Base-by-base conservation (phyloP, 2,888 invertebrate genomes). In the Drosophila antonietae region DNA sequence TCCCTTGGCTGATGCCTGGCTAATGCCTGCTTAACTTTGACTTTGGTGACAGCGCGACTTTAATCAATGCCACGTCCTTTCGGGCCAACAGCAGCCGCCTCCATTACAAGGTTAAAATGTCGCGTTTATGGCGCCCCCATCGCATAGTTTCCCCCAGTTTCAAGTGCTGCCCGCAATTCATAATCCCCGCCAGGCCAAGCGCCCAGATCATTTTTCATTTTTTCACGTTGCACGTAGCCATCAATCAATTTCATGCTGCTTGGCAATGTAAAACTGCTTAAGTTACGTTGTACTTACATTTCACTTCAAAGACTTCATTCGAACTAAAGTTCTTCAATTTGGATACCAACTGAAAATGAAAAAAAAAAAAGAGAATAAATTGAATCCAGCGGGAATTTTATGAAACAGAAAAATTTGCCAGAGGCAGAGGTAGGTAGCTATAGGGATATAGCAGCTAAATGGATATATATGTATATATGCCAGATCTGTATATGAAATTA, bases 11-110 rank as follows among this genome's bases (percentile, higher is more conserved):
- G 37, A 14, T 37, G 55, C 14, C 67, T 59, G 56, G 73, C 85
- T 83, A 77, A 88, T 85, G 63, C 86, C 86, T 75, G 73, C 84
- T 83, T 85, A 89, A 83, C 84, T 81, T 88, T 89, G 89, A 87
- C 84, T 87, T 83, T 83, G 87, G 78, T 68, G 75, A 85, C 86
- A 70, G 78, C 68, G 68, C 53, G 71, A 69, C 78, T 78, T 86
- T 81, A 87, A 87, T 83, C 83, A 83, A 85, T 78, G 82, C 75
- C 83, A 60, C 62, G 73, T 67, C 75, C 67, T 46, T 10, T 37
- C 43, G 60, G 56, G 31, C 28, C 28, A 28, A 28, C 33, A 55
- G 52, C 62, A 35, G 51, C 14, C 49, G 37, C 60, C 51, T 14
- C 31, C 41, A 12, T 14, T 31, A 46, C 72, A 82, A 82, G 88